Evolutionary conservation across 2,113 vertebrate genomes (phyloP), one percentile per base, ranked within the genome.

Genomic region (Eira barbara): DNA sequence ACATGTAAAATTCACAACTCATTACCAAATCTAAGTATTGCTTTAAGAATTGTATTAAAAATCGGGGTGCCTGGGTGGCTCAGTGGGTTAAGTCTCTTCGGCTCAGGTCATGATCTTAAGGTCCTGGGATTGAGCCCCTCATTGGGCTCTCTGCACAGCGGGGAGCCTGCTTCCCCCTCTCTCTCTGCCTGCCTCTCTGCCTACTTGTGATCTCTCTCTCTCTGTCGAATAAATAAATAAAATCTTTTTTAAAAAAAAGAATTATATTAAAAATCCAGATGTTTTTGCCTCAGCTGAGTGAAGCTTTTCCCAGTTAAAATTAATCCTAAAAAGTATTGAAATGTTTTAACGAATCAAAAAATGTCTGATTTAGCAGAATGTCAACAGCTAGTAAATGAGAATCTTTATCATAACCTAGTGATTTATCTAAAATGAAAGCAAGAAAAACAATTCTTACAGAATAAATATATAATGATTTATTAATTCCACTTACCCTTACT

Each of bases 301-400:
- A 95, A 90, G 20, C 61, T 82, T 81, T 89, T 4, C 15, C 45
- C 36, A 84, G n/a, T 91, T 86, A 74, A 79, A 97, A 95, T 73
- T 90, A 90, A 93, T 76, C 81, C 89, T 39, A 0, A 89, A 85
- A 89, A 74, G 20, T 74, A 85, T 76, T 25, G 39, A 92, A 61
- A 95, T 55, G 27, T 47, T 79, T 69, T 82, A 86, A 80, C 63
- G 42, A 90, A 82, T 95, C 49, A 82, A 74, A 59, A 39, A 69
- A 63, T 83, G 34, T 97, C n/a, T 78, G n/a, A 71, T 73, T 95
- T 93, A 13, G 20, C 8, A 81, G 49, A 52, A 20, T 85, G 49
- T 71, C 27, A 61, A 91, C 2, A 91, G 14, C 81, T 90, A 86
- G 78, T 52, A 76, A 59, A 61, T 83, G 57, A 76, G 85, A 86